Conservation (phyloP, 2,113 vertebrate species). For the Antennarius striatus region DNA sequence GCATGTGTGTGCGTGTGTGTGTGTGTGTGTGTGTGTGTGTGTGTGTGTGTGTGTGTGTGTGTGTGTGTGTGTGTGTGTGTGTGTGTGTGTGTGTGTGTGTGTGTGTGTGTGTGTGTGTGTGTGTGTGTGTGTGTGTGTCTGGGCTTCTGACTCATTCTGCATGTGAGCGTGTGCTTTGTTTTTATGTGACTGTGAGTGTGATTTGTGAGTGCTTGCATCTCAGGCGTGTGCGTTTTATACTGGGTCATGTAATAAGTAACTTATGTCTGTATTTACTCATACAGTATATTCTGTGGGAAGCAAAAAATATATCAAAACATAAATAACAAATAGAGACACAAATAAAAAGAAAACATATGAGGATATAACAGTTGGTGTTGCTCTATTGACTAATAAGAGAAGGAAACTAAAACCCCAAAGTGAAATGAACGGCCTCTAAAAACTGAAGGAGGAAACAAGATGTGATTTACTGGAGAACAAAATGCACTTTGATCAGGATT, state of each 20-base stretch:
- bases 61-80: conserved; percentile 33
- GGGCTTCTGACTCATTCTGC: conserved; percentile 56
- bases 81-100: conserved; percentile 35
- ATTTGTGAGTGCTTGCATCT: conserved; percentile 23
- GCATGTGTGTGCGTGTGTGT: conserved; percentile 19
- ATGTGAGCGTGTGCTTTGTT: conserved; percentile 34
- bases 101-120: conserved; percentile 36
- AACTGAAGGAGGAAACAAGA: conserved; percentile 10
- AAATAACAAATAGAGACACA: conserved; percentile 9
- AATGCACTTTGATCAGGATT: no score
- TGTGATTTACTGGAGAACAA: no score
- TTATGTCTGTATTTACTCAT: conserved; percentile 15
- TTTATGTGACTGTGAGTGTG: conserved; percentile 31
- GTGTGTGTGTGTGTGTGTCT: conserved; percentile 14
- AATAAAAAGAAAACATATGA: background rate
- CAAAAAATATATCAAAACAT: conserved; percentile 13
- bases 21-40: conserved; percentile 31
- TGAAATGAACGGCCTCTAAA: conserved; percentile 28
- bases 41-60: conserved; percentile 16
- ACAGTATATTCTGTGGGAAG: background rate
- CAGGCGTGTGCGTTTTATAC: conserved; percentile 30
- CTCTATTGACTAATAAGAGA: background rate
- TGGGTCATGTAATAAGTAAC: background rate
- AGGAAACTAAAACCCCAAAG: conserved; percentile 8
- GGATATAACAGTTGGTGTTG: background rate